A percentile compares a stretch with the other conserved stretches of the same genome.
phyloP scores from a whole-genome alignment of 2,888 invertebrate genomes.

The Caenorhabditis japonica region DNA sequence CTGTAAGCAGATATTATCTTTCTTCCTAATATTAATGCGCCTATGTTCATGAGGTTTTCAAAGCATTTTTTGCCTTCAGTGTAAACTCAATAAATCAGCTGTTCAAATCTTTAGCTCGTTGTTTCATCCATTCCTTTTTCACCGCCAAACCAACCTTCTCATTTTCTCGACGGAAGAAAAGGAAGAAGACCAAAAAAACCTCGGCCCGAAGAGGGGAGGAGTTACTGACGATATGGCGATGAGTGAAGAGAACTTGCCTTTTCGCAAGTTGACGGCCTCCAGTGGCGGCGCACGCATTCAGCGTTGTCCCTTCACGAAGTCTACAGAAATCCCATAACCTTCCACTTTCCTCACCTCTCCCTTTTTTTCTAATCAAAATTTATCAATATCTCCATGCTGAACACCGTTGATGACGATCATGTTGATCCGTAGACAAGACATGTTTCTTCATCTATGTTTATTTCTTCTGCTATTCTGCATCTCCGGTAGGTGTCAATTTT shows the following conservation, averaged over 20 bases:
- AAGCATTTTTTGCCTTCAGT: constrained; percentile 7
- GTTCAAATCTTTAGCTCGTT: constrained; percentile 28
- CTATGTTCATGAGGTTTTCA: background rate
- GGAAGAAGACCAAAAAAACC: constrained; percentile 34
- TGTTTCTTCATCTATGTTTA: constrained; percentile 19
- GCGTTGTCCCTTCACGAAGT: constrained; percentile 33
- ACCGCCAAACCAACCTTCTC: constrained; percentile 14
- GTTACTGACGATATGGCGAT: constrained; percentile 55
- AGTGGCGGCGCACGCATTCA: constrained; percentile 48
- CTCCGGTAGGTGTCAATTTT: constrained; percentile 34
- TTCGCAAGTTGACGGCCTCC: constrained; percentile 53
- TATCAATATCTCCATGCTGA: constrained; percentile 21
- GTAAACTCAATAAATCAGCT: constrained; percentile 37
- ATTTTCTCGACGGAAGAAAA: constrained; percentile 41
- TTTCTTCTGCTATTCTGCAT: constrained; percentile 27
- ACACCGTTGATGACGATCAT: constrained; percentile 19
- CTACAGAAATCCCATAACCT: constrained; percentile 30
- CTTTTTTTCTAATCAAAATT: background rate
- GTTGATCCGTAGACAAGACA: constrained; percentile 37
- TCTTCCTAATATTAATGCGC: background rate
- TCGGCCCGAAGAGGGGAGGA: constrained; percentile 49
- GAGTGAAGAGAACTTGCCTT: constrained; percentile 55
- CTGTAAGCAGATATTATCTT: constrained; percentile 2
- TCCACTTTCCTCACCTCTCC: constrained; percentile 3
- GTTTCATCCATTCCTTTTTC: constrained; percentile 45